Base-by-base conservation (phyloP, 2,888 invertebrate species). In the Macrophya annulata region DNA sequence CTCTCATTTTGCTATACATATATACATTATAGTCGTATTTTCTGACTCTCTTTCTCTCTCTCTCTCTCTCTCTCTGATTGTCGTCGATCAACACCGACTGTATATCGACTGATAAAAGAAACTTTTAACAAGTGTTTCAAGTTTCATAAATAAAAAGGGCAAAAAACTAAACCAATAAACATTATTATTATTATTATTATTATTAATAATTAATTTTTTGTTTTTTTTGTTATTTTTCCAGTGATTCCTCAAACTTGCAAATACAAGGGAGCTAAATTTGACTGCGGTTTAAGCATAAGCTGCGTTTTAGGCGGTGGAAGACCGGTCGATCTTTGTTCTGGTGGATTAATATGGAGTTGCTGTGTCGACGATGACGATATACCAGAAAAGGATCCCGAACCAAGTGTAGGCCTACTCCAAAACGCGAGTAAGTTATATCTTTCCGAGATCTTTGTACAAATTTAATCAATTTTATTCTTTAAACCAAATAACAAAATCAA, bases 301-400 rank as follows among this genome's bases (percentile, higher is more conserved):
- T 98, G 98, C 93, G 98, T 98, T 15, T 94, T 98, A 85, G 96
- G 97, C 6, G 98, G 98, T 0, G 97, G 98, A 5, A 96, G 97
- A 88, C 98, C 98, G 0, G 93, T 98, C 91, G 98, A 98, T 93
- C 95, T 98, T 0, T 98, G 98, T 93, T 98, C 97, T 15, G 98
- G 98, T 37, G 98, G 98, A 84, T 96, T 98, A 96, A 98, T 98
- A 89, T 98, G 98, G 98, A 97, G 98, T 6, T 98, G 98, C 93
- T 98, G 98, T 91, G 97, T 98, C 12, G 97, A 98, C 92, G 96
- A 97, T 92, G 90, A 95, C 55, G 93, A 93, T 84, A 94, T 59
- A 93, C 95, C 92, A 1, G 93, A 93, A 59, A 93, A 90, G 85
- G 89, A 92, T 82, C 89, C 91, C 51, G 90, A 92, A 82, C 93